Percentiles rank a stretch among this genome's conserved stretches.
phyloP scores from a whole-genome alignment of 2,113 vertebrate genomes.

The Cricetomys ansorgei region DNA sequence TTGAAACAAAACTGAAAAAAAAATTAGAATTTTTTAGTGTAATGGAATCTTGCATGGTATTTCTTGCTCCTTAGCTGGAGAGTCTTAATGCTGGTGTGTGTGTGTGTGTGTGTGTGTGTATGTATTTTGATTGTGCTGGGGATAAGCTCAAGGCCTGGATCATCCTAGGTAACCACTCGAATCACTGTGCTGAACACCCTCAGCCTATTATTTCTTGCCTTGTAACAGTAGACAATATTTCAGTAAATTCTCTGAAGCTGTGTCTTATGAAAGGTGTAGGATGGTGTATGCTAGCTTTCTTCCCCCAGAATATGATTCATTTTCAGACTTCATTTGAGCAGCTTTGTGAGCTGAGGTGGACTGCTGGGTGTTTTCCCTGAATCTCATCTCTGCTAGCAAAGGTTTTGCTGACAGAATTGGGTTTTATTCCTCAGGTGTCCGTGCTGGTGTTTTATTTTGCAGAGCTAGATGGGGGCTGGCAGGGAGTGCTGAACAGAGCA shows the following conservation, averaged over 20 bases:
- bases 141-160: background rate
- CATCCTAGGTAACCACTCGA: background rate
- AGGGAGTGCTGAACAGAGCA: constrained; percentile 38
- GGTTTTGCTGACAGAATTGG: constrained; percentile 52
- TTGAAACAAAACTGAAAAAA: constrained; percentile 5
- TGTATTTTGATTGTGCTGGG: background rate
- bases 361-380: background rate
- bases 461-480: constrained; percentile 4
- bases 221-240: background rate
- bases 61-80: background rate
- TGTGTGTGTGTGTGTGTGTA: background rate
- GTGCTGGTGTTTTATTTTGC: constrained; percentile 78
- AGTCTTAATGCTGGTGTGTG: background rate
- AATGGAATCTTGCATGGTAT: background rate
- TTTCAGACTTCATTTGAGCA: constrained; percentile 58
- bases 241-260: constrained; percentile 42
- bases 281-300: constrained; percentile 49
- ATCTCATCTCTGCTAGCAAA: background rate
- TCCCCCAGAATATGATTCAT: constrained; percentile 61
- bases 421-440: constrained; percentile 63
- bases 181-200: no score
- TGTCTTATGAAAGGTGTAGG: background rate
- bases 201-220: background rate
- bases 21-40: background rate
- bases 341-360: constrained; percentile 28